Base-by-base conservation (phyloP, 2,888 invertebrate genomes). In the Nasonovia ribisnigri region DNA sequence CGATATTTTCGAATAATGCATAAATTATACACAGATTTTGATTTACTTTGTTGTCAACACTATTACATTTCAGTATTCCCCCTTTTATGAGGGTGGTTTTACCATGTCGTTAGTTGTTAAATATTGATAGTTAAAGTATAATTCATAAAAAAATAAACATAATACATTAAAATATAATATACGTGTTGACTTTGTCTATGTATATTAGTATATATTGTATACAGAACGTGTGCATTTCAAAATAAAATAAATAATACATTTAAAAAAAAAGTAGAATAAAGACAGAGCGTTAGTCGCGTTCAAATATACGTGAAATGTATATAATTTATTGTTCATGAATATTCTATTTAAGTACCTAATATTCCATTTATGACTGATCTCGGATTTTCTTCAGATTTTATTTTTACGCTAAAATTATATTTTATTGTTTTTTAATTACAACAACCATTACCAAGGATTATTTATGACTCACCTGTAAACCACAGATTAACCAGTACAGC, bases 401-500 rank as follows among this genome's bases (percentile, higher is more conserved):
- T 77, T 77, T 77, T 36, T 8, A 77, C 77, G 77, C 36, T 36
- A 36, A 77, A 77, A 77, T 77, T 77, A 77, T 42, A 77, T 46
- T 46, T 10, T 77, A 77, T 42, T 77, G 77, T 77, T 77, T 36
- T 77, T 77, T 77, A 77, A 77, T 77, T 77, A 77, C 77, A 77
- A 36, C 36, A 77, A 77, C 36, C 77, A 77, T 77, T 77, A 77
- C 20, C 36, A 20, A 77, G 77, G 77, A 36, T 77, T 36, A 77
- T 36, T 77, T 77, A 77, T 77, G 36, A 24, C 36, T 77, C 36
- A 36, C 77, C 20, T 77, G 77, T 77, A 77, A 77, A 77, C 77
- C 36, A 16, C 3, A 77, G 77, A 77, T 36, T 77, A 77, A 77
- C 36, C 20, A 20, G 8, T 77, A 36, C 36, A 77, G 8, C 36